These are phyloP conservation scores for Philypnodon macrostomus DNA, from an alignment of 2,797 vertebrate genomes.

Conservation along the genomic window DNA sequence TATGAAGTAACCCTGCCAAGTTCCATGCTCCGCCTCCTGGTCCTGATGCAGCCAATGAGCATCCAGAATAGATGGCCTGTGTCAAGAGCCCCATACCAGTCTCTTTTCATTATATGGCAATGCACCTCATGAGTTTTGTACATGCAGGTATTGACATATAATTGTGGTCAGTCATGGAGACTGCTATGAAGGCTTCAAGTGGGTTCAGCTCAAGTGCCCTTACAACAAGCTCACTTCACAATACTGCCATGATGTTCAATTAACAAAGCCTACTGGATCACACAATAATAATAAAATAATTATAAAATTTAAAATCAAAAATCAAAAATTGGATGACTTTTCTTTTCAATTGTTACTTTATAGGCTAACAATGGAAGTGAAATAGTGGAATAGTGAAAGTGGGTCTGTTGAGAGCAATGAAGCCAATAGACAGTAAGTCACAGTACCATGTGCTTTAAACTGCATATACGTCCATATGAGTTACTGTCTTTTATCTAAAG, in stretches of 20 bases:
- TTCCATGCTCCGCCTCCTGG: slow-evolving; percentile 53
- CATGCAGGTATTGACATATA: slow-evolving; percentile 73
- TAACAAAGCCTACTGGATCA: background rate
- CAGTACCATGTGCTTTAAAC: slow-evolving; percentile 32
- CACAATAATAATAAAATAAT: slow-evolving; percentile 27
- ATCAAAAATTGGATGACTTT: too few species aligned
- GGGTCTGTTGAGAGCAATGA: slow-evolving; percentile 47
- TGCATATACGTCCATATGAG: slow-evolving; percentile 34
- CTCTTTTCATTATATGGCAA: slow-evolving; percentile 76
- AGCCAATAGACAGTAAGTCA: slow-evolving; percentile 45
- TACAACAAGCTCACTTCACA: slow-evolving; percentile 45
- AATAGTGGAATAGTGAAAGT: too few species aligned
- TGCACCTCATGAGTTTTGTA: slow-evolving; percentile 53
- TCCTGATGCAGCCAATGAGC: slow-evolving; percentile 53
- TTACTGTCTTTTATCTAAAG: slow-evolving; percentile 37
- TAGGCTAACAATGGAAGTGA: too few species aligned
- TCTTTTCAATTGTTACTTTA: too few species aligned
- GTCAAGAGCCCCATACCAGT: slow-evolving; percentile 72
- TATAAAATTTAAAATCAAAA: too few species aligned
- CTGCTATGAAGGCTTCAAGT: slow-evolving; percentile 23
- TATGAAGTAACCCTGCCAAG: slow-evolving; percentile 49
- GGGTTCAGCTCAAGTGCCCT: slow-evolving; percentile 35
- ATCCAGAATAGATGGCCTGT: slow-evolving; percentile 63
- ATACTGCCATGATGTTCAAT: background rate
- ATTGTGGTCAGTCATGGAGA: slow-evolving; percentile 45